phyloP scores from a whole-genome alignment of 1,140 invertebrate species.

The Dryas iulia region DNA sequence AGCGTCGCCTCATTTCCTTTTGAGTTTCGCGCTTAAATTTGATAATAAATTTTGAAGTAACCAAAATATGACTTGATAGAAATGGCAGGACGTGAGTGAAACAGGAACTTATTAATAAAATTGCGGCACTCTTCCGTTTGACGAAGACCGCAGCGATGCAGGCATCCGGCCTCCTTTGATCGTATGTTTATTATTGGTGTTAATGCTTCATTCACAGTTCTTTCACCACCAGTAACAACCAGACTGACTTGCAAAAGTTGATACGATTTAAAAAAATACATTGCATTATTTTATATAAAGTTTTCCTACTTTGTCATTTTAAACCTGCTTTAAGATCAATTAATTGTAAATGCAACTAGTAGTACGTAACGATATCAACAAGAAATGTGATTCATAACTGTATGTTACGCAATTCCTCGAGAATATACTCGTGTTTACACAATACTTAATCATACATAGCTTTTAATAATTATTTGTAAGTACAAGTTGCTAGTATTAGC shows the following conservation, averaged over 20 bases:
- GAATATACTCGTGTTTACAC: background rate
- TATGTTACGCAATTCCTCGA: background rate
- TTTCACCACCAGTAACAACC: background rate
- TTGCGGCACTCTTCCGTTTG: conserved; percentile 65
- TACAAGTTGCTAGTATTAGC: background rate
- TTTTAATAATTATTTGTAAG: background rate
- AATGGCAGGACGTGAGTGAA: conserved; percentile 65
- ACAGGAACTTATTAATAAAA: conserved; percentile 76
- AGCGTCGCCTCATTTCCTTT: too few species aligned
- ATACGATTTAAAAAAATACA: background rate
- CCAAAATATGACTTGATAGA: conserved; percentile 37
- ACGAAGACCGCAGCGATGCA: conserved; percentile 48
- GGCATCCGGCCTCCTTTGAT: conserved; percentile 69
- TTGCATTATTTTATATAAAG: conserved; percentile 2
- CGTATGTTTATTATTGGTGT: conserved; percentile 49
- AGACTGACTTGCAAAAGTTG: background rate
- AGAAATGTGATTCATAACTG: background rate
- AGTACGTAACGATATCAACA: background rate
- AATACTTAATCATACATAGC: too few species aligned
- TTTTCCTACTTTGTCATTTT: too few species aligned
- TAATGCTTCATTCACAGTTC: conserved; percentile 34
- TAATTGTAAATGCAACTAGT: background rate
- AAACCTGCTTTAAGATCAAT: background rate
- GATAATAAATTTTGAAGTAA: background rate
- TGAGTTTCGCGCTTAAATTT: too few species aligned